A percentile compares a stretch with the other conserved stretches of the same genome.
phyloP scores from a whole-genome alignment of 2,113 vertebrate species.

The Ifrita kowaldi region DNA sequence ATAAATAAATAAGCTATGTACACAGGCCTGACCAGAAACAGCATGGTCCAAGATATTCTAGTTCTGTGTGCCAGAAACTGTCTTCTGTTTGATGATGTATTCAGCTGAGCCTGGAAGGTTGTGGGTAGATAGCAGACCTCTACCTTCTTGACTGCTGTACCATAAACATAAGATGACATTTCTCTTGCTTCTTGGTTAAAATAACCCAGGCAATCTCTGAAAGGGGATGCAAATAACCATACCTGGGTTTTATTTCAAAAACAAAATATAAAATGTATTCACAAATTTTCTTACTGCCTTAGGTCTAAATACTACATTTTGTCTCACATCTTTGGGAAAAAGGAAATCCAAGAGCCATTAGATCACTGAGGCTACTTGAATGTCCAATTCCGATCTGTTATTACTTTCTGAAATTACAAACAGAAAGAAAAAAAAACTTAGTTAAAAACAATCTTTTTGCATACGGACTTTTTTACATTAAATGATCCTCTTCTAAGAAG shows the following conservation, averaged over 20 bases:
- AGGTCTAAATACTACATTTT: neutral
- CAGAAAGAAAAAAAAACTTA: neutral
- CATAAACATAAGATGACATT: neutral
- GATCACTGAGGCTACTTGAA: neutral
- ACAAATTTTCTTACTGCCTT: neutral
- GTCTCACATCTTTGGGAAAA: neutral
- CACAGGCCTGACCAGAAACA: conserved; percentile 25
- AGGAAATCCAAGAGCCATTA: neutral
- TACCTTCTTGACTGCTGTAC: neutral
- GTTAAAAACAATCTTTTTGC: neutral
- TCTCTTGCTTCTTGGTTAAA: neutral
- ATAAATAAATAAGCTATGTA: conserved; percentile 34
- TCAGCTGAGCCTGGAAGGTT: neutral
- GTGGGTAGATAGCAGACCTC: neutral
- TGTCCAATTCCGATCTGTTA: neutral
- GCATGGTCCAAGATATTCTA: neutral
- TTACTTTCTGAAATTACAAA: neutral
- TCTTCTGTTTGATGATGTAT: conserved; percentile 32
- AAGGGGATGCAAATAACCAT: neutral
- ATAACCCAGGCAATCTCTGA: neutral
- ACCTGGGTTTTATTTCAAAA: neutral
- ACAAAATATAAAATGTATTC: neutral
- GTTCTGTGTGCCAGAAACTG: neutral
- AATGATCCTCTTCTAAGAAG: neutral
- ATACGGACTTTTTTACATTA: neutral